phyloP scores from a whole-genome alignment of 2,888 invertebrate species.

The Rhamnusium bicolor region DNA sequence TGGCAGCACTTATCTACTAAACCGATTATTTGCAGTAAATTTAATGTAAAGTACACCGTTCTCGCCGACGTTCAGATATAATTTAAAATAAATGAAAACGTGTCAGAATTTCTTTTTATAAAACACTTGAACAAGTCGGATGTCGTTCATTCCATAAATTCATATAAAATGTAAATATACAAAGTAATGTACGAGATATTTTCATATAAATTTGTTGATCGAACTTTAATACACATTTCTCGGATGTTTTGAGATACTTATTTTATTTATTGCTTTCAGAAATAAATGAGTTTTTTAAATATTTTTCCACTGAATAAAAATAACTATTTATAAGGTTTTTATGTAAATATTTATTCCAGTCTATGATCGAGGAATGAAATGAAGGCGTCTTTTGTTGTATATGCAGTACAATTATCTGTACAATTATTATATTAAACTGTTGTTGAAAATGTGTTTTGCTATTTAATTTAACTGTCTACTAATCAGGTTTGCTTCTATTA shows the following conservation, averaged over 20 bases:
- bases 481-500: no score
- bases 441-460: no score
- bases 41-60: constrained; percentile 44
- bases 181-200: background rate
- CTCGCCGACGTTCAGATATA: constrained; percentile 34
- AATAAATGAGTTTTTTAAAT: constrained; percentile 20
- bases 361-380: no score
- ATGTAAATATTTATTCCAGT: constrained; percentile 9
- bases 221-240: constrained; percentile 1
- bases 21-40: constrained; percentile 47
- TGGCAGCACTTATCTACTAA: constrained; percentile 48
- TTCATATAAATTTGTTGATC: constrained; percentile 21
- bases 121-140: constrained; percentile 2
- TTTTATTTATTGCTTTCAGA: constrained; percentile 15
- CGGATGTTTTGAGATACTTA: constrained; percentile 16
- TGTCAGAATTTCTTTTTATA: constrained; percentile 15
- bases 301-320: background rate
- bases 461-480: no score
- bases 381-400: no score
- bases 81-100: constrained; percentile 41
- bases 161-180: constrained; percentile 9
- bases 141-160: constrained; percentile 24
- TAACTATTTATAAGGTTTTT: background rate
- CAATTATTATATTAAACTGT: no score
- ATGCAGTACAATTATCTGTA: no score